Percentiles rank a stretch among this genome's conserved stretches.
Evolutionary conservation across 2,888 invertebrate species (phyloP).

Genomic region (Lamellibrachia columna): DNA sequence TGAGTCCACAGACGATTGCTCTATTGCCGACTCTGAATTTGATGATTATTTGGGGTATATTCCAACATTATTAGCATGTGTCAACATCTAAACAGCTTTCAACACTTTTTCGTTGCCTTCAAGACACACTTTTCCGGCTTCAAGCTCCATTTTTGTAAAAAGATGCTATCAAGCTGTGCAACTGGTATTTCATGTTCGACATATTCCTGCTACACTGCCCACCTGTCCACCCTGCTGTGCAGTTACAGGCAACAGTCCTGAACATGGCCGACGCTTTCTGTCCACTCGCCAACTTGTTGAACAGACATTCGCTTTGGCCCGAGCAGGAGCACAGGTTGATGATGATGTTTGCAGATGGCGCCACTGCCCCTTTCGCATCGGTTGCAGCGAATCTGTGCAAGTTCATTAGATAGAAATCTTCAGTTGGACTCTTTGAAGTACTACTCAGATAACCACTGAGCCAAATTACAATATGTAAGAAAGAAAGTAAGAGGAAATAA

Average conservation of each 20-base stretch:
- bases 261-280: background rate
- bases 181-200: too few relatives aligned
- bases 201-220: background rate
- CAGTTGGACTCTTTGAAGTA: background rate
- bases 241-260: background rate
- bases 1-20: too few relatives aligned
- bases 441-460: too few relatives aligned
- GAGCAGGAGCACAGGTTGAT: conserved; percentile 18
- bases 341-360: background rate
- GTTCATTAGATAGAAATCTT: background rate
- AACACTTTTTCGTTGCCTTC: too few relatives aligned
- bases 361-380: background rate
- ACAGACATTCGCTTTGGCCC: background rate
- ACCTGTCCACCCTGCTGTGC: background rate
- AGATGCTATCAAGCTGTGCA: background rate
- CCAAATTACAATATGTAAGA: too few relatives aligned
- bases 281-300: background rate
- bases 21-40: too few relatives aligned
- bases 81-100: too few relatives aligned
- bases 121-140: too few relatives aligned
- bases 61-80: too few relatives aligned
- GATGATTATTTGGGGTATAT: too few relatives aligned
- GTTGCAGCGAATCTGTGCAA: background rate
- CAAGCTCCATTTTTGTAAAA: too few relatives aligned
- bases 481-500: too few relatives aligned